These are phyloP conservation scores for Dermatemys mawii DNA, from an alignment of 2,113 vertebrate genomes.

Conservation along the genomic window DNA sequence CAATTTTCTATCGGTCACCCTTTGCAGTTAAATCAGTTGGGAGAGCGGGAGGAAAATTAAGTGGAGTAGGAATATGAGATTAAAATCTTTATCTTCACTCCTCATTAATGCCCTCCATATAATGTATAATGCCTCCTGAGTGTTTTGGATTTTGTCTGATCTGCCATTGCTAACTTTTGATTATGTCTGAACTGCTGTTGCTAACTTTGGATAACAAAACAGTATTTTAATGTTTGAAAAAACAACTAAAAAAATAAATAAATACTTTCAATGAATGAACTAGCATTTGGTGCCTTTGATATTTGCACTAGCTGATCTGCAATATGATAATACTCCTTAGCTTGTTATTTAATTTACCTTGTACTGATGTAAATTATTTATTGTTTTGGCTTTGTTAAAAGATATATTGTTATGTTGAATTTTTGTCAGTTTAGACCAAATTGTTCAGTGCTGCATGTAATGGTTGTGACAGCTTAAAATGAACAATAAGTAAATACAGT, in stretches of 20 bases:
- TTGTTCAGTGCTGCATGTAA: neutral
- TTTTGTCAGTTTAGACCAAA: neutral
- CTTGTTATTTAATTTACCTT: neutral
- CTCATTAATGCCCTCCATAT: neutral
- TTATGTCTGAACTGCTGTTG: neutral
- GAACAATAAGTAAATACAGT: neutral
- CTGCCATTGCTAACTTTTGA: accelerated
- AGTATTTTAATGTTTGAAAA: neutral
- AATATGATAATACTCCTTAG: neutral
- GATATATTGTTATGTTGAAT: neutral
- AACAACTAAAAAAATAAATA: neutral
- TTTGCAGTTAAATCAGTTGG: neutral
- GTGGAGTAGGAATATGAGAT: neutral
- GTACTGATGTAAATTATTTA: neutral
- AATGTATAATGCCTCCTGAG: neutral
- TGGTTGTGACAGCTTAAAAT: neutral
- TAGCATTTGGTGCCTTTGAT: neutral
- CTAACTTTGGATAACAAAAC: neutral
- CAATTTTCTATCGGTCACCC: accelerated
- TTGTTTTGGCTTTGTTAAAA: neutral
- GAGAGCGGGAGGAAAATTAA: neutral
- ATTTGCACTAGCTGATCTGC: neutral
- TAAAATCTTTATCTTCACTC: neutral
- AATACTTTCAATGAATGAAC: neutral
- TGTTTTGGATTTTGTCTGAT: neutral